A percentile compares a stretch with the other conserved stretches of the same genome.
Evolutionary conservation across 2,113 vertebrate species (phyloP).

Genomic region (Tylochromis polylepis): DNA sequence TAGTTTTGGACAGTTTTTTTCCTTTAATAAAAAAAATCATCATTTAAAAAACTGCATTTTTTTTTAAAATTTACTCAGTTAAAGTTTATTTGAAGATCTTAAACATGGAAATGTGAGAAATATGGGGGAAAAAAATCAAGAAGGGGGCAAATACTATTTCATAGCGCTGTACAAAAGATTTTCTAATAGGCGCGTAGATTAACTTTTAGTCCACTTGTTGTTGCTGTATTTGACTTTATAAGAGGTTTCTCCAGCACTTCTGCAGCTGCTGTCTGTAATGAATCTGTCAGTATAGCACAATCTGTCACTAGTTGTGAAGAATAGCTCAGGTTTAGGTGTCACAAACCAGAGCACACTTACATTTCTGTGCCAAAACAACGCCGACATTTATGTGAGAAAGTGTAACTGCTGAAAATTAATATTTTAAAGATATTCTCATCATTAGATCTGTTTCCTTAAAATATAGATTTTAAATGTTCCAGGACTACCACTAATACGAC

Average conservation of each 20-base stretch:
- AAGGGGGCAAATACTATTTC: neutral
- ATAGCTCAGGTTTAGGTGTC: neutral
- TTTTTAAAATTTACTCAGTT: neutral
- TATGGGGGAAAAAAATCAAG: neutral
- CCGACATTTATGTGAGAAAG: slow-evolving; percentile 9
- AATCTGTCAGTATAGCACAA: neutral
- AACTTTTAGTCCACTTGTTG: neutral
- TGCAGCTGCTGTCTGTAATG: neutral
- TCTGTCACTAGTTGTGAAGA: neutral
- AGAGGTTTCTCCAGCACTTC: slow-evolving; percentile 13
- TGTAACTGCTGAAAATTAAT: neutral
- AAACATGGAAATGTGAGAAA: neutral
- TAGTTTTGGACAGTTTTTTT: neutral
- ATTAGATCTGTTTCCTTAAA: neutral
- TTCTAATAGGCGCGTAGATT: neutral
- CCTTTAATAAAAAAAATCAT: neutral
- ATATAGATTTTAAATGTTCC: neutral
- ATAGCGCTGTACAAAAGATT: neutral
- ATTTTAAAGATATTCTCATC: neutral
- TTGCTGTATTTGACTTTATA: neutral
- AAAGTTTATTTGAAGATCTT: neutral
- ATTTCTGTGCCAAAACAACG: slow-evolving; percentile 38
- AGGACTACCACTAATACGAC: neutral
- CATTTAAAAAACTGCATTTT: neutral
- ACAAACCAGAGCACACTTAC: neutral